Conservation (phyloP, 2,888 invertebrate genomes). For the Limnephilus auricula region DNA sequence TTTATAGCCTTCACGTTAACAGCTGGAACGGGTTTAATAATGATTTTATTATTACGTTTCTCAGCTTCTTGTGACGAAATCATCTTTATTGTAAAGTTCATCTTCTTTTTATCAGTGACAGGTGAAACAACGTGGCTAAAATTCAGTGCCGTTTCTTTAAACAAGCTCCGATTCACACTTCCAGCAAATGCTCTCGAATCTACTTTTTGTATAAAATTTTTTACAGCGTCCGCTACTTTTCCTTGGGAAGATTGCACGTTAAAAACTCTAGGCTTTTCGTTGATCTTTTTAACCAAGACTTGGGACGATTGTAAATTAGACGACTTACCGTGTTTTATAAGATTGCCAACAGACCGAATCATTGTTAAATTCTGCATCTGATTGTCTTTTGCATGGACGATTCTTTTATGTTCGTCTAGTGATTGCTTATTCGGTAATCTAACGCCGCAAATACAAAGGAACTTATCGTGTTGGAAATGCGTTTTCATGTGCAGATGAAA, state of each 20-base stretch:
- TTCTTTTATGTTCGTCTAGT: constrained; percentile 41
- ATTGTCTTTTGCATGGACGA: background rate
- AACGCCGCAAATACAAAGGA: constrained; percentile 53
- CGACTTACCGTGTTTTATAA: background rate
- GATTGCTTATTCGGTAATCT: background rate
- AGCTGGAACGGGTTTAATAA: background rate
- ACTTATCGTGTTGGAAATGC: constrained; percentile 52
- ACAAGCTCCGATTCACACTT: background rate
- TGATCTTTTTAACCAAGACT: constrained; percentile 14
- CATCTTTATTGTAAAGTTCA: constrained; percentile 25
- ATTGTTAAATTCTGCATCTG: background rate
- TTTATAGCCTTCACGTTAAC: background rate
- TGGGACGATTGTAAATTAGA: constrained; percentile 19
- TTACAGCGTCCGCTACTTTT: background rate
- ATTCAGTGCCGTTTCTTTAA: background rate
- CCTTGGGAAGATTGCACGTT: background rate
- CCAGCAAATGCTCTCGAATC: background rate
- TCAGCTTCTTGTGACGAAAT: constrained; percentile 17
- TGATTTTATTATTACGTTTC: constrained; percentile 6
- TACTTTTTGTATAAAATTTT: background rate
- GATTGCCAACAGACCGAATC: background rate
- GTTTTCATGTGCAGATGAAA: constrained; percentile 51
- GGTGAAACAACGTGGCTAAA: background rate
- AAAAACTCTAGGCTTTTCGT: constrained; percentile 20
- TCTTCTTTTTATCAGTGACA: background rate